Conservation (phyloP, 2,797 vertebrate species). For the Lemur catta region DNA sequence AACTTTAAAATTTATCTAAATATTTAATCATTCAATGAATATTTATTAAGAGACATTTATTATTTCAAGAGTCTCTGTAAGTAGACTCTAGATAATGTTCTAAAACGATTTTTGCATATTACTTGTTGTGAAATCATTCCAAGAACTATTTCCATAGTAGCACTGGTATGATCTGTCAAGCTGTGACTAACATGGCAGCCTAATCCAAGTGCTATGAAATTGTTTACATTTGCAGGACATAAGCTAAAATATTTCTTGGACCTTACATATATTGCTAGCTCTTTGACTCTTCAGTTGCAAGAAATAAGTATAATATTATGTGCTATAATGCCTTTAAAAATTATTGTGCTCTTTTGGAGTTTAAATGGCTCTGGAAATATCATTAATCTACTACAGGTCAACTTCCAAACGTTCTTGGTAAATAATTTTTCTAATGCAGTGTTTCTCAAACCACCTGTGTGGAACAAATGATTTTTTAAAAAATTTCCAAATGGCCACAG, state of each 20-base stretch:
- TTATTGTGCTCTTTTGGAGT: background rate
- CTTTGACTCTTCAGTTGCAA: background rate
- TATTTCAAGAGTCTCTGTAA: conserved; percentile 32
- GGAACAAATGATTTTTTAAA: background rate
- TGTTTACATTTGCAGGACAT: background rate
- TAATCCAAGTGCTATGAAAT: background rate
- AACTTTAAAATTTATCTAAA: conserved; percentile 5
- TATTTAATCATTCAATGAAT: conserved; percentile 11
- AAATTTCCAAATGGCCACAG: background rate
- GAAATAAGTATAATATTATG: background rate
- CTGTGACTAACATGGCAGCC: background rate
- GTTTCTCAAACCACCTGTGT: conserved; percentile 20
- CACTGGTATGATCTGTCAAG: background rate
- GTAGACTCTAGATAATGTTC: background rate
- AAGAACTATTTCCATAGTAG: background rate
- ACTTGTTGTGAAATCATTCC: background rate
- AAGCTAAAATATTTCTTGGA: background rate
- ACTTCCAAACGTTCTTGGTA: background rate
- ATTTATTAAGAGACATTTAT: conserved; percentile 7
- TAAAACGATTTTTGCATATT: background rate
- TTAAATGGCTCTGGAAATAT: background rate
- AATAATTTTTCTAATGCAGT: conserved; percentile 16
- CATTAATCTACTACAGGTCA: background rate
- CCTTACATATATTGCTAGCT: background rate
- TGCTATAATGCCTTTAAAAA: background rate